Evolutionary conservation across 1,140 invertebrate species (phyloP), one percentile per base, ranked within the genome.

Genomic region (Solenopsis fugax): DNA sequence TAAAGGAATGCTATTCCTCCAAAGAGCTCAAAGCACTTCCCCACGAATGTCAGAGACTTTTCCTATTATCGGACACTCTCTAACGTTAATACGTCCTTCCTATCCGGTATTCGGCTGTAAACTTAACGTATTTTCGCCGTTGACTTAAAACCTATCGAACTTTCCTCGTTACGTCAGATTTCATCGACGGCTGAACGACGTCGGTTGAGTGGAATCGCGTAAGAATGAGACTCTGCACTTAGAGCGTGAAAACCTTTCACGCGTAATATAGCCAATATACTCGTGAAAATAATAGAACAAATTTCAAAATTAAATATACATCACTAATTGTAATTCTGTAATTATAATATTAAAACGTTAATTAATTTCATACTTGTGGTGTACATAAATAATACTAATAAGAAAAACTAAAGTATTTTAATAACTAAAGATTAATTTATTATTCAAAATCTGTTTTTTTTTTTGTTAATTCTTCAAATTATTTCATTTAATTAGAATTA

Each of bases 1-100:
- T 89, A 89, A 80, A 72, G 85, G 37, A 65, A 78, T 72, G 72
- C 29, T 78, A 75, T 69, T 71, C 69, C 62, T 64, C 52, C 29
- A 48, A 69, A 62, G 67, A 60, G 67, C 86, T 77, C 82, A 80
- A 72, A 89, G 41, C 64, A 85, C 86, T 90, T 88, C 85, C 29
- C 80, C 80, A 58, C 72, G 67, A 87, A 87, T 89, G 80, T 88
- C 88, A 60, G 45, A 85, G 89, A 91, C 87, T 92, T 92, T 90
- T 87, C 71, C 84, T 90, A 92, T 92, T 92, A 93, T 91, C 91
- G 87, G 24, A 37, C 60, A 62, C 85, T 85, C 86, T 85, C 89
- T 88, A 91, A 89, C 84, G 89, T 69, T 87, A 89, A 89, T 90
- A 78, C 85, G 80, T 62, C 71, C 80, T 58, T 41, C 50, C 29